Evolutionary conservation across 2,888 invertebrate species (phyloP).

Genomic region (Brenthis hecate): DNA sequence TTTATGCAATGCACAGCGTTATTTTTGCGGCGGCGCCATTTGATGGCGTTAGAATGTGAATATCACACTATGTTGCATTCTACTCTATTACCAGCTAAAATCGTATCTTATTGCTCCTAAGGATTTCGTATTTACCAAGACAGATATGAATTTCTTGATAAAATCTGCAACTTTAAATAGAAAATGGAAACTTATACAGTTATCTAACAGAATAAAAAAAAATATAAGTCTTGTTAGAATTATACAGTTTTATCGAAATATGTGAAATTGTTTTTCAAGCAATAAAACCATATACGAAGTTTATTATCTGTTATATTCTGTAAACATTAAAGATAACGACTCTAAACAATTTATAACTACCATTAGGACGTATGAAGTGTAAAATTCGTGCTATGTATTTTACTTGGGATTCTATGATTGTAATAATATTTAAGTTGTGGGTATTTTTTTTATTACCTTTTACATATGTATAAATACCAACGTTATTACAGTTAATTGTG

Average conservation of each 20-base stretch:
- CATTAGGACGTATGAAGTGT: constrained; percentile 6
- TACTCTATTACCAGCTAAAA: constrained; percentile 20
- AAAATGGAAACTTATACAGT: no score
- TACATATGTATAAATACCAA: not conserved
- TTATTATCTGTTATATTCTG: not conserved
- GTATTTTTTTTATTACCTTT: not conserved
- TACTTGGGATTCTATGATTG: not conserved
- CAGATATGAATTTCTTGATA: not conserved
- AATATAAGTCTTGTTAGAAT: no score
- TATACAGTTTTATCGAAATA: no score
- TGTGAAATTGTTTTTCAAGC: no score
- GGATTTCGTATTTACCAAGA: not conserved
- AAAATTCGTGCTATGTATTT: not conserved
- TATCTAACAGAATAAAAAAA: no score
- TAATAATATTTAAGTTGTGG: not conserved
- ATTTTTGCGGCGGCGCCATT: constrained; percentile 44
- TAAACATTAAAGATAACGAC: constrained; percentile 6
- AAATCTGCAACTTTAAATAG: not conserved
- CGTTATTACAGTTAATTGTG: not conserved
- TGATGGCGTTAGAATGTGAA: constrained; percentile 41
- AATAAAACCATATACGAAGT: no score
- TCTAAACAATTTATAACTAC: constrained; percentile 7
- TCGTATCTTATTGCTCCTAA: constrained; percentile 14
- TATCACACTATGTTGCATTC: constrained; percentile 36
- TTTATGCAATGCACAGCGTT: constrained; percentile 52